Conservation (phyloP, 2,888 invertebrate species). For the Helobdella robusta region DNA sequence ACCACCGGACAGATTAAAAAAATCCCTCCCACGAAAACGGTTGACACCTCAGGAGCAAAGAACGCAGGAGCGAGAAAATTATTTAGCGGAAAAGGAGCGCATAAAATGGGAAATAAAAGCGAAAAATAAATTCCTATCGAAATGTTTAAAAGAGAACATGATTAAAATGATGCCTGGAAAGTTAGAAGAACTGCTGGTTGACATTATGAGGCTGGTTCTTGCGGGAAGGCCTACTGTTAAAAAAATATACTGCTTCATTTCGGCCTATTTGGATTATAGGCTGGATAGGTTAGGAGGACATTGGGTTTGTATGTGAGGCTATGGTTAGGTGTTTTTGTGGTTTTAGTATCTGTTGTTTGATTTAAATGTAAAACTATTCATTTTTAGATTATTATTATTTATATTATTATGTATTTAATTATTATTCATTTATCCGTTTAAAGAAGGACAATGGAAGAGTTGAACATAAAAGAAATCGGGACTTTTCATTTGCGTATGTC, state of each 20-base stretch:
- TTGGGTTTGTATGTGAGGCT: not conserved
- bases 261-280: not conserved
- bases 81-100: not conserved
- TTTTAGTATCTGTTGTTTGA: too few relatives aligned
- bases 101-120: constrained; percentile 12
- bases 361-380: too few relatives aligned
- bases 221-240: not conserved
- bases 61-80: constrained; percentile 6
- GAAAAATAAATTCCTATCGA: not conserved
- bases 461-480: too few relatives aligned
- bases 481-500: too few relatives aligned
- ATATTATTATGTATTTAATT: too few relatives aligned
- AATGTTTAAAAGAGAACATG: not conserved
- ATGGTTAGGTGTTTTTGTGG: not conserved
- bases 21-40: not conserved
- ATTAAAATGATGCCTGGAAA: not conserved
- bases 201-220: constrained; percentile 9
- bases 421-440: too few relatives aligned
- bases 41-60: constrained; percentile 1
- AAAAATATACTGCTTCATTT: not conserved
- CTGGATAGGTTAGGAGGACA: too few relatives aligned
- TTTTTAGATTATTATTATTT: too few relatives aligned
- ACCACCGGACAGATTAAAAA: not conserved
- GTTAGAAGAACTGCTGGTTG: constrained; percentile 8
- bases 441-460: too few relatives aligned